A percentile compares a stretch with the other conserved stretches of the same genome.
Conservation (phyloP, 1,140 invertebrate genomes). For the Drosophila varians region DNA sequence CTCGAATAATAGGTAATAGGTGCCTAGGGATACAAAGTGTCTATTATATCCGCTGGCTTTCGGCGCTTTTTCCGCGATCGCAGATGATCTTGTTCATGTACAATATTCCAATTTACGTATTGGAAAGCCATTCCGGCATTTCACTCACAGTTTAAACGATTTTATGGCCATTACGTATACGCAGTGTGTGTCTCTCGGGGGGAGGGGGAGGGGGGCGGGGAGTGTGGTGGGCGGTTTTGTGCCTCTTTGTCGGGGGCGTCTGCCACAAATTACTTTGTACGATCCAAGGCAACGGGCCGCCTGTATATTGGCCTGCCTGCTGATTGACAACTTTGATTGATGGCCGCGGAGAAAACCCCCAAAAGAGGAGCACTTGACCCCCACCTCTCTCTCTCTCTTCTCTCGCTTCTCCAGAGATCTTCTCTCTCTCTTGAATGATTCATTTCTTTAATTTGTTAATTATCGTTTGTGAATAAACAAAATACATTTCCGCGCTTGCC, state of each 20-base stretch:
- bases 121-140: conserved; percentile 38
- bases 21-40: background rate
- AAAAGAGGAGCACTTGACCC: conserved; percentile 14
- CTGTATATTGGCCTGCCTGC: background rate
- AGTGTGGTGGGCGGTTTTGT: conserved; percentile 10
- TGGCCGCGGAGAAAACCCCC: conserved; percentile 27
- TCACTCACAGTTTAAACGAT: conserved; percentile 42
- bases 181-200: conserved; percentile 26
- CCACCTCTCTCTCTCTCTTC: background rate
- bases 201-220: background rate
- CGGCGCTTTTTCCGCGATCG: conserved; percentile 13
- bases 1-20: background rate
- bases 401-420: background rate
- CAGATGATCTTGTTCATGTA: conserved; percentile 30
- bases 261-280: conserved; percentile 9
- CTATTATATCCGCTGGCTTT: background rate
- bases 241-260: conserved; percentile 5
- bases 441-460: conserved; percentile 69
- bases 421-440: conserved; percentile 38
- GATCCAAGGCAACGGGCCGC: conserved; percentile 33
- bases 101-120: conserved; percentile 23
- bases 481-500: conserved; percentile 43
- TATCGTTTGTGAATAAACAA: conserved; percentile 55
- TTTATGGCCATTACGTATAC: conserved; percentile 60
- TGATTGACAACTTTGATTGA: conserved; percentile 77